phyloP scores from a whole-genome alignment of 2,888 invertebrate genomes.

The Seira sanloemensis region DNA sequence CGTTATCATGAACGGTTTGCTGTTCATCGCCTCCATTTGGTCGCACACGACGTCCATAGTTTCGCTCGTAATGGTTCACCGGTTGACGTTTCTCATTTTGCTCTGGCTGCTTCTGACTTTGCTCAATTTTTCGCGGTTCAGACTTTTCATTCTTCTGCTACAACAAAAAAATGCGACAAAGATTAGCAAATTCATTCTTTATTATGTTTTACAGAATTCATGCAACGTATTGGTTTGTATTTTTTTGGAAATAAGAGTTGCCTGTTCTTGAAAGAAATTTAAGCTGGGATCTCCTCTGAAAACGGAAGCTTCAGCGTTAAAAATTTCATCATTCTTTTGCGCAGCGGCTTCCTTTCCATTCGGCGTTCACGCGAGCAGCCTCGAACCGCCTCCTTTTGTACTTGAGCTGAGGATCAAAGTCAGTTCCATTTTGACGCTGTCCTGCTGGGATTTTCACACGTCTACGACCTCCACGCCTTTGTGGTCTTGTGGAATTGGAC shows the following conservation, averaged over 20 bases:
- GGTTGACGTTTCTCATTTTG: constrained; percentile 32
- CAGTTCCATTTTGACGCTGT: constrained; percentile 14
- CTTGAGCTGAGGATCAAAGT: constrained; percentile 68
- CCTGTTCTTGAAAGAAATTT: constrained; percentile 69
- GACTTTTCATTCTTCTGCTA: constrained; percentile 54
- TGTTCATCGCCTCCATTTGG: constrained; percentile 53
- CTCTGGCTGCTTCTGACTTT: constrained; percentile 27
- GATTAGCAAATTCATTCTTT: too few species aligned
- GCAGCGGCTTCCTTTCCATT: constrained; percentile 22
- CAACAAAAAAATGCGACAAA: constrained; percentile 7
- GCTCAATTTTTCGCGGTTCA: constrained; percentile 25
- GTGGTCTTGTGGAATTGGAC: constrained; percentile 14
- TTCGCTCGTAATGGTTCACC: constrained; percentile 32
- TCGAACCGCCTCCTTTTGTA: constrained; percentile 67
- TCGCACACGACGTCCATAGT: constrained; percentile 64
- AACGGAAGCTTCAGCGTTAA: constrained; percentile 72
- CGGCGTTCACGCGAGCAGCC: constrained; percentile 34
- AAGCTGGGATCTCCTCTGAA: constrained; percentile 65
- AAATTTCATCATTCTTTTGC: constrained; percentile 70
- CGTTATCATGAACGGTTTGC: not conserved
- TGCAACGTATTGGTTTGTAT: not conserved
- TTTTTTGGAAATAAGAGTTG: constrained; percentile 29
- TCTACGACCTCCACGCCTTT: constrained; percentile 39
- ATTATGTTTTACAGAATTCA: not conserved
- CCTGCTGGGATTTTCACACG: constrained; percentile 35